phyloP scores from a whole-genome alignment of 2,113 vertebrate species.

The Petrocephalus microphthalmus region DNA sequence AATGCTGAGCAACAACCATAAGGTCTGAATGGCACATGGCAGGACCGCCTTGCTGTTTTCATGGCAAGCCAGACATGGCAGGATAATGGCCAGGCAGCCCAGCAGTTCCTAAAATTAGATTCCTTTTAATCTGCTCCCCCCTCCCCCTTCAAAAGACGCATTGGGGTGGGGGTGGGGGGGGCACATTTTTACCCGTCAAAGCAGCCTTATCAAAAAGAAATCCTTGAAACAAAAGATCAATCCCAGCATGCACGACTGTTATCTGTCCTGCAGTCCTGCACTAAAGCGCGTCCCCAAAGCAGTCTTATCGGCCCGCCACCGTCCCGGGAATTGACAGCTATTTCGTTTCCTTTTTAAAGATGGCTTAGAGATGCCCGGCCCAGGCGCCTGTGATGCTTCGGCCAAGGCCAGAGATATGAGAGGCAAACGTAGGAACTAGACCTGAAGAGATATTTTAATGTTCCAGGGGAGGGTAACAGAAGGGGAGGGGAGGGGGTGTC shows the following conservation, averaged over 20 bases:
- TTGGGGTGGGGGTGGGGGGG: conserved; percentile 17
- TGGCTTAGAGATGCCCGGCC: conserved; percentile 31
- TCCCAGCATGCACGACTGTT: conserved; percentile 48
- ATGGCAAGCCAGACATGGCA: not conserved
- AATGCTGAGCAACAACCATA: conserved; percentile 20
- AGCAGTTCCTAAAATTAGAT: conserved; percentile 35
- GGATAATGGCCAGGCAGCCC: conserved; percentile 30
- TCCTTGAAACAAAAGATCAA: conserved; percentile 51
- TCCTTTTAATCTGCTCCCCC: conserved; percentile 29
- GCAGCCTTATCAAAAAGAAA: conserved; percentile 52
- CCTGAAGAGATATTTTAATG: not conserved
- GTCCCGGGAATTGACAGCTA: conserved; percentile 43
- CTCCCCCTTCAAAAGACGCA: conserved; percentile 8
- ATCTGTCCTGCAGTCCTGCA: conserved; percentile 50
- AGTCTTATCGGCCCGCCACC: conserved; percentile 48
- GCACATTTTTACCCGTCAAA: conserved; percentile 45
- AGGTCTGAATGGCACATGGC: not conserved
- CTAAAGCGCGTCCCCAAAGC: conserved; percentile 37
- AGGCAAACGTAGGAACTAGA: conserved; percentile 1
- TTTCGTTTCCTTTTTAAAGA: conserved; percentile 42
- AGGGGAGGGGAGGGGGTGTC: not conserved
- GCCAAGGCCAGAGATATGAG: not conserved
- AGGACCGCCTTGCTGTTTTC: conserved; percentile 36
- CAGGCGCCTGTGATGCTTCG: not conserved
- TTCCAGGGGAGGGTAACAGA: not conserved